phyloP scores from a whole-genome alignment of 2,888 invertebrate species.

The Campoplex capitator region DNA sequence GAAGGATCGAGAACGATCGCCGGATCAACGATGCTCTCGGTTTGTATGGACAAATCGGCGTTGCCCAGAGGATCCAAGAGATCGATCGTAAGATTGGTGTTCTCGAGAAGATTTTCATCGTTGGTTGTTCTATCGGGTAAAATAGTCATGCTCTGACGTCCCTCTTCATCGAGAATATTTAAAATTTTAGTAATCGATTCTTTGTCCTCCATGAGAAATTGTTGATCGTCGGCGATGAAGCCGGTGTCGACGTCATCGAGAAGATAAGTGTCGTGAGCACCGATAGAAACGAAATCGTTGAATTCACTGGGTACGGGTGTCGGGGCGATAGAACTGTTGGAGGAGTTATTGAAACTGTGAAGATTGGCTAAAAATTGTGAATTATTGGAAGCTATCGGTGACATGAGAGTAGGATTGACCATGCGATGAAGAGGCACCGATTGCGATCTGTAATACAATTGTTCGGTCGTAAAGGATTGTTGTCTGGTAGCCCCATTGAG shows the following conservation, averaged over 20 bases:
- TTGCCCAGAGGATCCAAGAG: conserved; percentile 73
- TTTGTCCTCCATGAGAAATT: conserved; percentile 81
- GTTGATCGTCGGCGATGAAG: conserved; percentile 79
- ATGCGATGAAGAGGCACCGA: conserved; percentile 91
- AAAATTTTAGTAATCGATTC: conserved; percentile 89
- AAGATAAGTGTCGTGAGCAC: conserved; percentile 85
- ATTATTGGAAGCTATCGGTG: conserved; percentile 80
- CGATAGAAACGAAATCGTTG: conserved; percentile 89
- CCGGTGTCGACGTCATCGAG: conserved; percentile 81
- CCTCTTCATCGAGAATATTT: conserved; percentile 86
- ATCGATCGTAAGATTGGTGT: conserved; percentile 70
- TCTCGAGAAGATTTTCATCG: conserved; percentile 73
- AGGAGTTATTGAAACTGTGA: conserved; percentile 81
- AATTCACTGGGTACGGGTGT: conserved; percentile 91
- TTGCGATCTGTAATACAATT: conserved; percentile 88
- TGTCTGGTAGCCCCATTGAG: conserved; percentile 86
- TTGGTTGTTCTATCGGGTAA: conserved; percentile 73
- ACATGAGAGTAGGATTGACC: conserved; percentile 82
- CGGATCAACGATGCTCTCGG: conserved; percentile 73
- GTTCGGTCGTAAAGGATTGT: conserved; percentile 80
- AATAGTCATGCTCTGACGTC: conserved; percentile 74
- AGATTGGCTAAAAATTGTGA: conserved; percentile 75
- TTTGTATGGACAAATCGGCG: conserved; percentile 75
- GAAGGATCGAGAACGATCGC: conserved; percentile 76
- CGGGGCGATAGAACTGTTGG: conserved; percentile 88